Percentiles rank a stretch among this genome's conserved stretches.
Conservation (phyloP, 2,113 vertebrate genomes). For the Pteruthius melanotis region DNA sequence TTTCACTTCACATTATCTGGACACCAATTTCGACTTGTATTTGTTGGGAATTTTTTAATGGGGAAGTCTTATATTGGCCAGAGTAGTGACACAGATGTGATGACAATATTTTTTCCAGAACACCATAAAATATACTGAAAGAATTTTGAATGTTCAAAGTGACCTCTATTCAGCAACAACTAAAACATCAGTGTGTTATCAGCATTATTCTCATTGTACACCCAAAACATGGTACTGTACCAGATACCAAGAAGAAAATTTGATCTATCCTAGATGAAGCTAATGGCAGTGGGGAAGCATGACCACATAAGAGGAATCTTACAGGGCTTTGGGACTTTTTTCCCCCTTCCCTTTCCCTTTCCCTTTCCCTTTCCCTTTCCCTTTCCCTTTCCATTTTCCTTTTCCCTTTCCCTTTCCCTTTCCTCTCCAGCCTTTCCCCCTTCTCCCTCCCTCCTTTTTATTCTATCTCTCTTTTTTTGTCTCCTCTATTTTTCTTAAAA, state of each 20-base stretch:
- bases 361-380: accelerated
- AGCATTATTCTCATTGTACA: neutral
- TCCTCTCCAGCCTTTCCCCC: accelerated
- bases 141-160: neutral
- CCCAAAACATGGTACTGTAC: neutral
- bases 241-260: neutral
- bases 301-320: neutral
- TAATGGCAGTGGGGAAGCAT: neutral
- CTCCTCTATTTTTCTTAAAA: neutral
- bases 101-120: neutral
- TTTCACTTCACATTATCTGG: neutral
- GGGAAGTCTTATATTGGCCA: neutral
- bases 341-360: too few relatives aligned
- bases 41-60: neutral
- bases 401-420: too few relatives aligned
- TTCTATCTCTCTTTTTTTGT: neutral
- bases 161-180: neutral
- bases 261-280: neutral
- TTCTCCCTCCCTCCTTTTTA: accelerated
- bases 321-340: neutral
- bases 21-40: neutral
- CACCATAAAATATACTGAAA: neutral
- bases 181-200: neutral
- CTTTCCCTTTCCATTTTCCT: neutral
- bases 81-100: neutral